Base-by-base conservation (phyloP, 2,797 vertebrate genomes). In the Sebastes dallii region DNA sequence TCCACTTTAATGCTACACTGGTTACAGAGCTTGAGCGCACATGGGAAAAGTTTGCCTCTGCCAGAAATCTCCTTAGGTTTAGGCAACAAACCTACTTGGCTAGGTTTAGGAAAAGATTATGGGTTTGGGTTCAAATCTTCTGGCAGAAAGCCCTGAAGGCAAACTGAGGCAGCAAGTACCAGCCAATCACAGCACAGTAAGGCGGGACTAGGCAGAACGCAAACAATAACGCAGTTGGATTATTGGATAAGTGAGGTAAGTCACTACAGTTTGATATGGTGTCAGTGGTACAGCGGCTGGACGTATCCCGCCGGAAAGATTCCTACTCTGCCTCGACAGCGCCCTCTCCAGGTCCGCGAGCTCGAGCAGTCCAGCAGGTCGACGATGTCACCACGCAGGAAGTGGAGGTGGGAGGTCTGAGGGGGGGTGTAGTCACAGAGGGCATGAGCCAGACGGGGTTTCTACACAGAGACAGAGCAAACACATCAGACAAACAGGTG, bases 281-380 rank as follows among this genome's bases (percentile, higher is more conserved):
- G 52, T 92, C 88, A 95, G 81, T 87, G 91, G 75, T 90, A 84
- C 24, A 94, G 76, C 0, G 94, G 95, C n/a, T 95, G 96, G 32
- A 98, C 96, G 0, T 94, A 96, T 79, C 94, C 96, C 2, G 94
- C 90, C 0, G 97, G 97, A 59, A 98, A 98, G 80, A 97, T 80
- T 34, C 97, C 97, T 0, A 95, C 68, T 0, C 94, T 92, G 8
- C 96, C 96, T 0, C 89, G 93, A 27, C 96, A 92, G 87, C 91
- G 95, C 18, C 97, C 97, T 34, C 87, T 96, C 97, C 97, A 98
- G 95, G 95, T 96, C 86, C 92, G 82, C 0, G 96, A 89, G 54
- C 96, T 91, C 0, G 95, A 95, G 88, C 91, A 95, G 84, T 96
- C 96, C 83, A 98, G 91, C 30, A 98, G 94, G 88, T 97, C 96